Base-by-base conservation (phyloP, 2,113 vertebrate species). In the Henicopernis longicauda region DNA sequence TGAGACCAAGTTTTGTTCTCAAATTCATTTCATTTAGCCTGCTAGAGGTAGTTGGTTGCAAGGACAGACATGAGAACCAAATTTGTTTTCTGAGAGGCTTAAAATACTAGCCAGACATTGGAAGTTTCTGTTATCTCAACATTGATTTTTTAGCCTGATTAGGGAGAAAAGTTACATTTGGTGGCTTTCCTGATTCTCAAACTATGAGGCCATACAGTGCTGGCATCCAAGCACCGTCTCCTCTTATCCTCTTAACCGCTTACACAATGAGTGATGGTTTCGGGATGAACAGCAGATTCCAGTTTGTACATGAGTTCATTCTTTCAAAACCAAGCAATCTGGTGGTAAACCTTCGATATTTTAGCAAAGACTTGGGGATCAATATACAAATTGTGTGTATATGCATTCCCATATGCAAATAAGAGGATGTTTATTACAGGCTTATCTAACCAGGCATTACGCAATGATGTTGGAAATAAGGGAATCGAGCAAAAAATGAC, bases 401-500 rank as follows among this genome's bases (percentile, higher is more conserved):
- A 26, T 22, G 67, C 85, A 86, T 38, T 34, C 29, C 11, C 13
- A 21, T 71, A 38, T n/a, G 20, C 54, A 65, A 96, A 87, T 77
- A 66, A 3, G 5, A 15, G 42, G 57, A 47, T 34, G 58, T 86
- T 96, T 88, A 92, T 85, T 78, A 85, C 2, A 76, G 72, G 44
- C 16, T 93, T 93, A 89, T 86, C 90, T 76, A 61, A 52, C 38
- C 74, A 67, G 38, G 34, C 29, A 95, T 71, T 63, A 36, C 21
- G 81, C 17, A 72, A 18, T 14, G 50, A 59, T 63, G 57, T 11
- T 82, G 82, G 59, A 95, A 91, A 63, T n/a, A 49, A 45, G 58
- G 32, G 34, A 82, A 96, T 59, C 5, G 7, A 97, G 89, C 59
- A 45, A 86, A 95, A 97, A 96, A 58, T 63, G 59, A 29, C 59